These are phyloP conservation scores for Bucco capensis DNA, from an alignment of 2,113 vertebrate genomes.

Conservation along the genomic window DNA sequence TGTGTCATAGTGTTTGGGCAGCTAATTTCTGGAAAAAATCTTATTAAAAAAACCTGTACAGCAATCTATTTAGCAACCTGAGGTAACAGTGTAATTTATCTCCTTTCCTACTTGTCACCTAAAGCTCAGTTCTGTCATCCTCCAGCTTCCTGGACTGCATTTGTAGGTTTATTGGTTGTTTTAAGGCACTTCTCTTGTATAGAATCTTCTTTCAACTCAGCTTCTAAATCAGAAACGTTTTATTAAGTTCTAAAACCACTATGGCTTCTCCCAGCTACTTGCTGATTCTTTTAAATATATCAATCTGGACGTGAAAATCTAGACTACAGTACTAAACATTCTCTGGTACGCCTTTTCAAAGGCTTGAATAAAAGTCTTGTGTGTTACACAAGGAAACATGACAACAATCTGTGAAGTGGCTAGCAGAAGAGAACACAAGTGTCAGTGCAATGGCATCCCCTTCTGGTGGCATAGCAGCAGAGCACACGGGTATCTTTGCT, in stretches of 20 bases:
- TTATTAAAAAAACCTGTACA: neutral
- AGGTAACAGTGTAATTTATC: neutral
- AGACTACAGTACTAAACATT: neutral
- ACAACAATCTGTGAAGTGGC: rapidly evolving
- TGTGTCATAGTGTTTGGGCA: neutral
- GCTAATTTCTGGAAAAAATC: neutral
- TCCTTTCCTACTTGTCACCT: neutral
- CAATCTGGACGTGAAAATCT: neutral
- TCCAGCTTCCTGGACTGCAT: neutral
- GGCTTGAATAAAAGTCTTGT: neutral
- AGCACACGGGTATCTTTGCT: neutral
- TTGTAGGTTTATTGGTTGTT: neutral
- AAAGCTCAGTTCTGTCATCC: neutral
- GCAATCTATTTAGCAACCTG: neutral
- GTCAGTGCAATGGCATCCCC: neutral
- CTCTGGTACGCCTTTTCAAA: neutral
- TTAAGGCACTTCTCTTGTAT: neutral
- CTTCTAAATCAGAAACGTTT: neutral
- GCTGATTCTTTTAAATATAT: neutral
- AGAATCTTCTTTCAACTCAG: neutral
- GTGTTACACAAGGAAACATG: neutral
- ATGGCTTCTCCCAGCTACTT: neutral
- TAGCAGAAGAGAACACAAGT: neutral
- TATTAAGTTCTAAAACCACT: neutral
- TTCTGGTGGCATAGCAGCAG: conserved; percentile 17